These are phyloP conservation scores for Paradoxurus hermaphroditus DNA, from an alignment of 2,113 vertebrate genomes.

Conservation along the genomic window DNA sequence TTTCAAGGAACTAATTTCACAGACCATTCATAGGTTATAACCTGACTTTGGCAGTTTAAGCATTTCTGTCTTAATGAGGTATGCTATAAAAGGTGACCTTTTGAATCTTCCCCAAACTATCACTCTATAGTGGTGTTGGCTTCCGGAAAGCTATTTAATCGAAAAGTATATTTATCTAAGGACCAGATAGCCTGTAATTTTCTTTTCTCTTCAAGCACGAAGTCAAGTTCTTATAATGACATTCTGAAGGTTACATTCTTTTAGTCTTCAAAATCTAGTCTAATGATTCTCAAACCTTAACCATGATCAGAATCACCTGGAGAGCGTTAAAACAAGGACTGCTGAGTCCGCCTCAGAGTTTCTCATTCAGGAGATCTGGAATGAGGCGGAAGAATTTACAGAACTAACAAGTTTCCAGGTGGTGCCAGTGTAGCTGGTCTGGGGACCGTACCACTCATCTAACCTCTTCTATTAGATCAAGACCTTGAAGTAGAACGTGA, in stretches of 20 bases:
- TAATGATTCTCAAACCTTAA: background rate
- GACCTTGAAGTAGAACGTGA: background rate
- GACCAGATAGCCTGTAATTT: background rate
- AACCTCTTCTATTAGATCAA: background rate
- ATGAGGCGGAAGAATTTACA: background rate
- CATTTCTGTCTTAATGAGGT: background rate
- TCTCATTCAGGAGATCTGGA: background rate
- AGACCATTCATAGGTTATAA: background rate
- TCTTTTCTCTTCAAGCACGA: slow-evolving; percentile 14
- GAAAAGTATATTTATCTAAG: slow-evolving; percentile 19
- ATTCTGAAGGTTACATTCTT: background rate
- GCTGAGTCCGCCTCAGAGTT: background rate
- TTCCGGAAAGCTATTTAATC: background rate
- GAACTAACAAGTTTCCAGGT: background rate
- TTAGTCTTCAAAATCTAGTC: background rate
- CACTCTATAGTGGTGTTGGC: background rate
- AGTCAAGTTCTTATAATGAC: background rate
- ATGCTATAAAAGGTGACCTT: background rate
- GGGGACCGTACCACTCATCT: too few species aligned
- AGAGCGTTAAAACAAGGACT: background rate
- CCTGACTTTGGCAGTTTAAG: background rate
- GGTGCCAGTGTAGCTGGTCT: background rate
- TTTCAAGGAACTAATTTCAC: background rate
- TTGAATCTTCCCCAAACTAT: background rate
- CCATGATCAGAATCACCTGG: background rate